phyloP scores from a whole-genome alignment of 2,888 invertebrate species.

The Chloroclysta siterata region DNA sequence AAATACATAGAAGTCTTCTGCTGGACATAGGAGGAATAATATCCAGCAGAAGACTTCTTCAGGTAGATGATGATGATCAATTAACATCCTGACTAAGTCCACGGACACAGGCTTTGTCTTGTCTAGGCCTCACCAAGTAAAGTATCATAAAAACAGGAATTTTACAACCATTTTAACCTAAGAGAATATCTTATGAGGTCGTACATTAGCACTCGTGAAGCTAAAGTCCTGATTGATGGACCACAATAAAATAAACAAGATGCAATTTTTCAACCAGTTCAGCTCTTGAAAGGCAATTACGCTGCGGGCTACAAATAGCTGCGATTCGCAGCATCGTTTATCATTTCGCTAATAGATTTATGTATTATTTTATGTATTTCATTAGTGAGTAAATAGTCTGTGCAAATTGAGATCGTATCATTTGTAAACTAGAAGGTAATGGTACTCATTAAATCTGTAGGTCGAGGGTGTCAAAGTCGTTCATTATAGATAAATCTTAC shows the following conservation, averaged over 20 bases:
- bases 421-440: not conserved
- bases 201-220: slow-evolving; percentile 22
- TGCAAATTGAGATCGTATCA: slow-evolving; percentile 6
- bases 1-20: too few relatives aligned
- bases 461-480: not conserved
- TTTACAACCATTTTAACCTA: not conserved
- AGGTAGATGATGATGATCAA: too few relatives aligned
- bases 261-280: slow-evolving; percentile 60
- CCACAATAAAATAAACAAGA: slow-evolving; percentile 62
- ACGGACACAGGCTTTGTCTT: not conserved
- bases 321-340: slow-evolving; percentile 53
- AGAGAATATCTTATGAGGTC: not conserved
- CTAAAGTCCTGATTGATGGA: slow-evolving; percentile 55
- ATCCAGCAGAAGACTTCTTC: too few relatives aligned
- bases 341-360: slow-evolving; percentile 40
- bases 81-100: not conserved
- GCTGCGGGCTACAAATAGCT: slow-evolving; percentile 55
- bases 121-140: too few relatives aligned
- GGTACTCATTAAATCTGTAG: not conserved
- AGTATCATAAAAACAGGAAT: too few relatives aligned
- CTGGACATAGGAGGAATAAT: too few relatives aligned
- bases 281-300: slow-evolving; percentile 55
- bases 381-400: slow-evolving; percentile 11
- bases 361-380: slow-evolving; percentile 20
- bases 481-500: not conserved